A percentile compares a stretch with the other conserved stretches of the same genome.
These are phyloP conservation scores for Yoshiicerus persimilis DNA, from an alignment of 1,140 invertebrate species.

Conservation along the genomic window DNA sequence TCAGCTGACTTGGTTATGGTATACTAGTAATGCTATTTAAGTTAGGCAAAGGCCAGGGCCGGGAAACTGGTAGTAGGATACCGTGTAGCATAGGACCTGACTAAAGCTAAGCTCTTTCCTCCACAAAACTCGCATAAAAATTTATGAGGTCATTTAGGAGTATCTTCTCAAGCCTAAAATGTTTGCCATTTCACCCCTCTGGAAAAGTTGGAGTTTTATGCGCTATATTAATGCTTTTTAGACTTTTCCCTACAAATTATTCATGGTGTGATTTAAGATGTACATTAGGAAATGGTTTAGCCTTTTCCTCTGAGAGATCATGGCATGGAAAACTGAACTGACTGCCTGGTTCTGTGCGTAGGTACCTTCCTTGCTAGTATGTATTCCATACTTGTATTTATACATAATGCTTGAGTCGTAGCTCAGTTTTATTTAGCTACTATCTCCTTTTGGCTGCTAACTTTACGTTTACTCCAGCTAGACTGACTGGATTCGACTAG, in stretches of 20 bases:
- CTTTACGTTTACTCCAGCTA: background rate
- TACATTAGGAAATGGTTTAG: conserved; percentile 49
- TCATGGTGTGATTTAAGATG: conserved; percentile 51
- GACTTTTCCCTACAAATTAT: conserved; percentile 50
- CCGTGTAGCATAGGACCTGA: background rate
- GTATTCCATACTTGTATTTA: background rate
- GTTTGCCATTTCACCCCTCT: conserved; percentile 38
- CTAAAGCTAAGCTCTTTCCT: conserved; percentile 20
- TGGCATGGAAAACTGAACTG: conserved; percentile 15
- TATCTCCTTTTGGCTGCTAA: background rate
- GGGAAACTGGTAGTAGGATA: background rate
- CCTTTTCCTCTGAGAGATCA: conserved; percentile 4
- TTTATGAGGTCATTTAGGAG: conserved; percentile 50
- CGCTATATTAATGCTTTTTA: conserved; percentile 49
- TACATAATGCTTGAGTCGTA: background rate
- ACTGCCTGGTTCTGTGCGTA: background rate
- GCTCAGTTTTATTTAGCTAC: conserved; percentile 15
- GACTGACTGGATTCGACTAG: background rate
- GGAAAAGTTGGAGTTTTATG: conserved; percentile 45
- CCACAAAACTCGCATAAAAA: conserved; percentile 49
- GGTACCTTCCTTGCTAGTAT: background rate
- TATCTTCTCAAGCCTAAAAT: conserved; percentile 46
- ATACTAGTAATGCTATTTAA: too few species aligned
- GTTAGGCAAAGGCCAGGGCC: too few species aligned
- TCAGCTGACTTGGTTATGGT: background rate